Evolutionary conservation across 2,113 vertebrate species (phyloP).

Genomic region (Amia ocellicauda): DNA sequence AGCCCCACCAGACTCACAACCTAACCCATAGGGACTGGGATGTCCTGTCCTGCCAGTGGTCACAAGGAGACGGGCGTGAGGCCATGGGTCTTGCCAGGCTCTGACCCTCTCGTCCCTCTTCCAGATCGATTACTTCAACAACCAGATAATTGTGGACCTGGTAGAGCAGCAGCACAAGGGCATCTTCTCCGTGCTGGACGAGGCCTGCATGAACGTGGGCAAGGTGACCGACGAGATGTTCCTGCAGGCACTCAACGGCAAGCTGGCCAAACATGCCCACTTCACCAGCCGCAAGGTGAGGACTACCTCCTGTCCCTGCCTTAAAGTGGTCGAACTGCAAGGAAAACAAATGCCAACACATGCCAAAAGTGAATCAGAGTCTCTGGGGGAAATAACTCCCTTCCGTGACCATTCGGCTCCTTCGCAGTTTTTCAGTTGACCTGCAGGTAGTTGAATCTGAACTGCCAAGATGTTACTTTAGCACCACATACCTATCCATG

Average conservation of each 20-base stretch:
- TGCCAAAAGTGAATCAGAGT: too few relatives aligned
- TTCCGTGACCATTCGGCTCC: too few relatives aligned
- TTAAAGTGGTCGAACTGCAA: too few relatives aligned
- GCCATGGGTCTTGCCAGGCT: too few relatives aligned
- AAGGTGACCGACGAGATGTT: constrained; percentile 95
- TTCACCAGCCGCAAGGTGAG: constrained; percentile 95
- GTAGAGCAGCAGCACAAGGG: constrained; percentile 97
- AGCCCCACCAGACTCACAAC: too few relatives aligned
- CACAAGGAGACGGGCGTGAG: too few relatives aligned
- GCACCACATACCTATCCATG: too few relatives aligned
- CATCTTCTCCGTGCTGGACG: constrained; percentile 90
- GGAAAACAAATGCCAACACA: not conserved
- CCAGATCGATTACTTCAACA: constrained; percentile 97
- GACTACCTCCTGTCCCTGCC: constrained; percentile 1
- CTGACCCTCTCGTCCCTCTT: constrained; percentile 7
- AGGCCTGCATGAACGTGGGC: constrained; percentile 96
- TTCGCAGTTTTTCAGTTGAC: too few relatives aligned
- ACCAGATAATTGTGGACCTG: constrained; percentile 95
- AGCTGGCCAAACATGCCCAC: constrained; percentile 87
- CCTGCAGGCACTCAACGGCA: constrained; percentile 86
- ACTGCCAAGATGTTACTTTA: too few relatives aligned
- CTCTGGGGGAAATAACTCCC: not conserved
- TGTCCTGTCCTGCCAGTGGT: too few relatives aligned
- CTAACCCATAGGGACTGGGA: too few relatives aligned
- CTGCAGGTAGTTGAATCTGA: too few relatives aligned